Evolutionary conservation across 2,797 vertebrate species (phyloP).

Genomic region (Semotilus atromaculatus): DNA sequence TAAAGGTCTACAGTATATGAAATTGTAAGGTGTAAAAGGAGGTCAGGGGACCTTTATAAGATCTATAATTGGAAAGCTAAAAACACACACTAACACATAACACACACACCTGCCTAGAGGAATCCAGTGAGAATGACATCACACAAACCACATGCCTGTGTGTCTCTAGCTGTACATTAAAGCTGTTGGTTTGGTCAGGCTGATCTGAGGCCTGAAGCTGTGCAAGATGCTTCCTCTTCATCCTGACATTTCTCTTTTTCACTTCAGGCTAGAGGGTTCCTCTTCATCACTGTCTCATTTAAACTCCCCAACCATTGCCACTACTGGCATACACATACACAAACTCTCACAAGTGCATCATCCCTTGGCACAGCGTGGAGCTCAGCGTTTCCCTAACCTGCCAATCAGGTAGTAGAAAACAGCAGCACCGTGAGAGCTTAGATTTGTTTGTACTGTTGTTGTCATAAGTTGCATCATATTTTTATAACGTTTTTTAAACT

Average conservation of each 20-base stretch:
- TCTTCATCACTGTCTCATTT: slow-evolving; percentile 60
- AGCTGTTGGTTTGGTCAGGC: background rate
- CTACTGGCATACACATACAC: slow-evolving; percentile 25
- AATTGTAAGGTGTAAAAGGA: slow-evolving; percentile 4
- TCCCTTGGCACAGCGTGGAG: slow-evolving; percentile 21
- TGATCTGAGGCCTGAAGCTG: slow-evolving; percentile 26
- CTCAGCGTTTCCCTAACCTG: slow-evolving; percentile 48
- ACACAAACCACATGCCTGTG: background rate
- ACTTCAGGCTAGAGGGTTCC: slow-evolving; percentile 20
- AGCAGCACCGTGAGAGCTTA: slow-evolving; percentile 24
- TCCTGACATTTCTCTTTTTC: slow-evolving; percentile 31
- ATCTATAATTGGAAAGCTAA: slow-evolving; percentile 11
- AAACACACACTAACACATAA: background rate
- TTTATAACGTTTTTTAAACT: slow-evolving; percentile 31
- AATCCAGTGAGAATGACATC: slow-evolving; percentile 4
- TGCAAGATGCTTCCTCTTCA: slow-evolving; percentile 8
- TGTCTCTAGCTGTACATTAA: background rate
- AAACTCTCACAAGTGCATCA: slow-evolving; percentile 15
- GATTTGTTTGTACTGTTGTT: slow-evolving; percentile 38
- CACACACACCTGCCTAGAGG: background rate
- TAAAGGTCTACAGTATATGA: background rate
- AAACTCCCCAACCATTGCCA: slow-evolving; percentile 35
- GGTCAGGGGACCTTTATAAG: background rate
- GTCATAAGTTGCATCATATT: slow-evolving; percentile 56
- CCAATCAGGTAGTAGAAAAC: slow-evolving; percentile 48